Percentiles rank a stretch among this genome's conserved stretches.
phyloP scores from a whole-genome alignment of 1,140 invertebrate species.

The Pseudoatta argentina region DNA sequence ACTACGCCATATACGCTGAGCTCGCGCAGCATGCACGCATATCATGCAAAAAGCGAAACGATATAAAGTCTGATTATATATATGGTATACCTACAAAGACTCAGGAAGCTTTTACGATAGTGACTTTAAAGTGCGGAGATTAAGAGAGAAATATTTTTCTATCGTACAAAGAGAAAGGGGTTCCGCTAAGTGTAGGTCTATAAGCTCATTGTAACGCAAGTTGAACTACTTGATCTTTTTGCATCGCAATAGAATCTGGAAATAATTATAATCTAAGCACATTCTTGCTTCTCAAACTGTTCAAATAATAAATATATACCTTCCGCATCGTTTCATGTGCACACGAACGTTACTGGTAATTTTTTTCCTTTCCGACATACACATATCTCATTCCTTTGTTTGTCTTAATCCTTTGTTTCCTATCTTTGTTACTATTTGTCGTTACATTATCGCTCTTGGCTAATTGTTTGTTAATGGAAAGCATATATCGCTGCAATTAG shows the following conservation, averaged over 20 bases:
- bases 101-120: constrained; percentile 7
- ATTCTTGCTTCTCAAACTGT: neutral
- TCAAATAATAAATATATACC: constrained; percentile 29
- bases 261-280: constrained; percentile 32
- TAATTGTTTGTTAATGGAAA: constrained; percentile 12
- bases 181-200: constrained; percentile 20
- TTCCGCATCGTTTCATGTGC: neutral
- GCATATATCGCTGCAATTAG: neutral
- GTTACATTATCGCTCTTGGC: neutral
- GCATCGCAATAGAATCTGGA: constrained; percentile 19
- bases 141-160: constrained; percentile 52
- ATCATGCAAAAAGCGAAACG: constrained; percentile 15
- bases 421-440: neutral
- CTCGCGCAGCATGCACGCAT: neutral
- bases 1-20: neutral
- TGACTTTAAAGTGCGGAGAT: constrained; percentile 40
- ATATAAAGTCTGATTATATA: constrained; percentile 38
- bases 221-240: constrained; percentile 35
- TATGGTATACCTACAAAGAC: constrained; percentile 7
- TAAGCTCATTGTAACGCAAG: constrained; percentile 38
- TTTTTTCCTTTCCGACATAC: neutral
- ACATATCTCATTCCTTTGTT: neutral
- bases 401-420: neutral
- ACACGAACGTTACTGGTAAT: neutral
- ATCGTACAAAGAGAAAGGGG: neutral